Evolutionary conservation across 2,113 vertebrate genomes (phyloP).

Genomic region (Nesoenas mayeri): DNA sequence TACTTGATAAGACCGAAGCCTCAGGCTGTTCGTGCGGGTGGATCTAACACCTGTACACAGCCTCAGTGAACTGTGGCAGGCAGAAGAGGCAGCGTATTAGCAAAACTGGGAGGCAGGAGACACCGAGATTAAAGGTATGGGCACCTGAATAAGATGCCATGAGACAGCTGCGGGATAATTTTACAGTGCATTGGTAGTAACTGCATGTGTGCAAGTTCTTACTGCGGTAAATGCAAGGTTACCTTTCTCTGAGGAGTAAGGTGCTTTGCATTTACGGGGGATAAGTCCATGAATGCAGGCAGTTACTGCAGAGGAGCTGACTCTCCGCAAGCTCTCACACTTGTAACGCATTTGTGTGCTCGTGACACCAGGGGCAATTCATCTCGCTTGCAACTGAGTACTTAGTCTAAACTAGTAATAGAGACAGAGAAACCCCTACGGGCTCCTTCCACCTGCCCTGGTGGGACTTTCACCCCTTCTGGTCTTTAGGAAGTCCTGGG

Average conservation of each 20-base stretch:
- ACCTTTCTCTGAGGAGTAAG: not conserved
- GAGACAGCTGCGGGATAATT: not conserved
- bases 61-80: not conserved
- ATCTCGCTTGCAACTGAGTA: not conserved
- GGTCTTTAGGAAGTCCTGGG: not conserved
- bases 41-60: constrained; percentile 43
- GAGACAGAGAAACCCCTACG: not conserved
- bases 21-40: constrained; percentile 53
- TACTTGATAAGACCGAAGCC: constrained; percentile 18
- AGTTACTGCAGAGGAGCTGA: not conserved
- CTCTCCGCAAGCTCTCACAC: not conserved
- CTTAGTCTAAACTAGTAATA: not conserved
- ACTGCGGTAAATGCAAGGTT: not conserved
- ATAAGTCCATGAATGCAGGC: not conserved
- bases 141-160: not conserved
- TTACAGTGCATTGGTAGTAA: not conserved
- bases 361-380: not conserved
- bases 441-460: not conserved
- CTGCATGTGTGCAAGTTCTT: not conserved
- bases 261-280: not conserved
- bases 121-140: not conserved
- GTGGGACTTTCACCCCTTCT: not conserved
- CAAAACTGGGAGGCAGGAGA: not conserved
- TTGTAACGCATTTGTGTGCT: accelerated
- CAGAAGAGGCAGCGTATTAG: not conserved